Evolutionary conservation across 2,888 invertebrate genomes (phyloP).

Genomic region (Rhodophaea formosa): DNA sequence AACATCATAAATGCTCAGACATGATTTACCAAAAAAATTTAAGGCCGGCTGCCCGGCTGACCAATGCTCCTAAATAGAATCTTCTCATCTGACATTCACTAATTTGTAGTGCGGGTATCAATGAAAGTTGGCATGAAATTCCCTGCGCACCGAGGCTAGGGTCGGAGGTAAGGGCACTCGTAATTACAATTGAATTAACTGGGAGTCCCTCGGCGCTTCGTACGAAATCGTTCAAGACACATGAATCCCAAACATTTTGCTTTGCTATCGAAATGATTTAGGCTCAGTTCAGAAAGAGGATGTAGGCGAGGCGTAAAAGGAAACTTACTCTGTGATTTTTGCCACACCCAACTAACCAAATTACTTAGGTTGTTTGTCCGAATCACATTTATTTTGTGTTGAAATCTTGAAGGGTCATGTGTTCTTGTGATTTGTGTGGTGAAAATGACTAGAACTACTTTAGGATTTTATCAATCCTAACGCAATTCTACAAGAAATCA

Average conservation of each 20-base stretch:
- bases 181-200: slow-evolving; percentile 13
- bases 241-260: background rate
- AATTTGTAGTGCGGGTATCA: background rate
- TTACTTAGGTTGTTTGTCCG: too few relatives aligned
- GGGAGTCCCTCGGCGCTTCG: slow-evolving; percentile 6
- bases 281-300: background rate
- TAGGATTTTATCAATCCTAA: too few relatives aligned
- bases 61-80: background rate
- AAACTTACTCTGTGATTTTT: background rate
- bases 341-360: too few relatives aligned
- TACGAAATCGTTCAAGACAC: background rate
- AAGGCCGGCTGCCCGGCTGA: too few relatives aligned
- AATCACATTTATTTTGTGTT: too few relatives aligned
- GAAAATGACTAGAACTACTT: too few relatives aligned
- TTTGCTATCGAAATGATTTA: background rate
- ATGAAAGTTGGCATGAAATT: slow-evolving; percentile 7
- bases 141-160: slow-evolving; percentile 10
- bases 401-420: too few relatives aligned
- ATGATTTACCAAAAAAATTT: too few relatives aligned
- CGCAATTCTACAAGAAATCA: too few relatives aligned
- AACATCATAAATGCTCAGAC: too few relatives aligned
- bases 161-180: background rate
- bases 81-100: background rate
- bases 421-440: too few relatives aligned
- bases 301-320: background rate